Percentiles rank a stretch among this genome's conserved stretches.
Conservation (phyloP, 2,797 vertebrate genomes). For the Iguana delicatissima region DNA sequence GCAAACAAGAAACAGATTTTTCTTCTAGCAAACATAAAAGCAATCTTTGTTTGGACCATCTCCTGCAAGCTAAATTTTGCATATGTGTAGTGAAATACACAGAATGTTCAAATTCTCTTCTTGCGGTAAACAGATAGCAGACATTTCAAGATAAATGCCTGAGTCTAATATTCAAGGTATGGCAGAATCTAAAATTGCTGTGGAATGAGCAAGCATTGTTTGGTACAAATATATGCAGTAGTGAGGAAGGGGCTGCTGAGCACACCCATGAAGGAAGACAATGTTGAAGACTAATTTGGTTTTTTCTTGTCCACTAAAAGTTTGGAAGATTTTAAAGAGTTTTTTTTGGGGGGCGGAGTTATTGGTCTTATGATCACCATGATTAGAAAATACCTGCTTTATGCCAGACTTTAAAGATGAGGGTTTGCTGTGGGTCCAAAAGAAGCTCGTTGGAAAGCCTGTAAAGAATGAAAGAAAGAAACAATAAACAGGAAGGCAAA, state of each 20-base stretch:
- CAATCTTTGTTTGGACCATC: background rate
- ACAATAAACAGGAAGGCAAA: background rate
- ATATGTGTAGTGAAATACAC: background rate
- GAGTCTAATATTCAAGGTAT: background rate
- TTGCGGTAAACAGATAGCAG: too few relatives aligned
- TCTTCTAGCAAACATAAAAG: background rate
- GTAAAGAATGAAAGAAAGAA: slow-evolving; percentile 39
- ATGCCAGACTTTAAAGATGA: slow-evolving; percentile 99
- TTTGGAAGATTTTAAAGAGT: too few relatives aligned
- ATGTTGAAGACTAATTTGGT: background rate
- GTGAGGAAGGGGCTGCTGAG: background rate
- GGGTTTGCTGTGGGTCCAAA: slow-evolving; percentile 90
- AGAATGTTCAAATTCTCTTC: background rate
- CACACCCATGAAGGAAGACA: background rate
- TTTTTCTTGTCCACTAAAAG: too few relatives aligned
- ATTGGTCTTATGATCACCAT: too few relatives aligned
- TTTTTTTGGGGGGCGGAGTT: too few relatives aligned
- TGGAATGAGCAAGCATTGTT: too few relatives aligned
- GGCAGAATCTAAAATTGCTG: background rate
- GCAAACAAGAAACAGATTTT: background rate
- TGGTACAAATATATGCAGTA: background rate
- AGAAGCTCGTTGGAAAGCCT: slow-evolving; percentile 91
- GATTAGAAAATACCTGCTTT: slow-evolving; percentile 88
- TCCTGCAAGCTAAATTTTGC: background rate
- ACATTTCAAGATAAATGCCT: background rate